Conservation (phyloP, 2,797 vertebrate species). For the Microchirus variegatus region DNA sequence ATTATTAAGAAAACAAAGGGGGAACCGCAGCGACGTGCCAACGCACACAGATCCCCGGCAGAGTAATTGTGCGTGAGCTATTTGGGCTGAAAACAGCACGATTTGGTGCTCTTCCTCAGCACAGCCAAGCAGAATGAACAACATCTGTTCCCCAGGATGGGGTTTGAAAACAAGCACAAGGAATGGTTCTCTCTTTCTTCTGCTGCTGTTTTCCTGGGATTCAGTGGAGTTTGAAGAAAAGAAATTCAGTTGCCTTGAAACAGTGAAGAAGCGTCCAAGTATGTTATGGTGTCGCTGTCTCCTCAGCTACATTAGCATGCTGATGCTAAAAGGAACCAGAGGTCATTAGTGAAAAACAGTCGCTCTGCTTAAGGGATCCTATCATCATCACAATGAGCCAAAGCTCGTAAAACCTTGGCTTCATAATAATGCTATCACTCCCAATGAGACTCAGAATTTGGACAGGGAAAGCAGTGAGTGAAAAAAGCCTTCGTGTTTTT, state of each 20-base stretch:
- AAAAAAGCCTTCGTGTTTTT: constrained; percentile 50
- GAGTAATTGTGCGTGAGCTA: constrained; percentile 87
- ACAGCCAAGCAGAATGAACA: constrained; percentile 86
- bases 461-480: constrained; percentile 34
- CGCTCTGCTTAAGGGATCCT: constrained; percentile 61
- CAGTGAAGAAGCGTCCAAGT: constrained; percentile 4
- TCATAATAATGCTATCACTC: constrained; percentile 50
- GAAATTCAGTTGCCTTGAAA: constrained; percentile 25
- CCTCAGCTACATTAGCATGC: constrained; percentile 21
- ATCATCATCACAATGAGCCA: constrained; percentile 50
- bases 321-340: constrained; percentile 45
- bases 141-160: constrained; percentile 82
- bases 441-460: constrained; percentile 57
- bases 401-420: constrained; percentile 66
- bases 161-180: constrained; percentile 69
- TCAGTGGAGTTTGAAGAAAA: constrained; percentile 49
- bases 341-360: constrained; percentile 52
- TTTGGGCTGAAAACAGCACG: constrained; percentile 87
- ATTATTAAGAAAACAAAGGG: constrained; percentile 92
- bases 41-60: constrained; percentile 86
- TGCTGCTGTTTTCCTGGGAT: constrained; percentile 26
- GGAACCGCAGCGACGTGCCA: constrained; percentile 82
- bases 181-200: constrained; percentile 41
- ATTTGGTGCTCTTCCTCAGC: constrained; percentile 85
- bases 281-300: constrained; percentile 38